Conservation (phyloP, 2,888 invertebrate genomes). For the Ichneumon xanthorius region DNA sequence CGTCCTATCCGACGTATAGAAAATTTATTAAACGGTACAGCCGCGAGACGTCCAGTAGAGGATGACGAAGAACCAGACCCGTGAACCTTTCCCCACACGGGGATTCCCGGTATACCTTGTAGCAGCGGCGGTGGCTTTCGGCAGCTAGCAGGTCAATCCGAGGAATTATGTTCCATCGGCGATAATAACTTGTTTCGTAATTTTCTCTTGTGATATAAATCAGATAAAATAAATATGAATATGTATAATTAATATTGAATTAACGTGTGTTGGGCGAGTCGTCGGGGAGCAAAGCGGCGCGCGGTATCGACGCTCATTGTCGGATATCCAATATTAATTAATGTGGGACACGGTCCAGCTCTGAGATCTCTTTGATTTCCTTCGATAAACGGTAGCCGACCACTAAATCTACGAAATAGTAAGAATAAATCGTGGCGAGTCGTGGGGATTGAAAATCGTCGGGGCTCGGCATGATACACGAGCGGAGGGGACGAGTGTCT, state of each 20-base stretch:
- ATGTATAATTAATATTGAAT: slow-evolving; percentile 49
- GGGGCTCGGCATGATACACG: slow-evolving; percentile 66
- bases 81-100: slow-evolving; percentile 44
- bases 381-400: slow-evolving; percentile 74
- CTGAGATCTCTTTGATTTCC: slow-evolving; percentile 33
- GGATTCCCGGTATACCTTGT: slow-evolving; percentile 24
- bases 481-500: slow-evolving; percentile 50
- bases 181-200: slow-evolving; percentile 71
- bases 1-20: neutral
- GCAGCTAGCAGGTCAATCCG: slow-evolving; percentile 23
- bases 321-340: slow-evolving; percentile 55
- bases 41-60: slow-evolving; percentile 19
- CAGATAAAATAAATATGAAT: slow-evolving; percentile 43
- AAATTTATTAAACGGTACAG: slow-evolving; percentile 36
- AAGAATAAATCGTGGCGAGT: slow-evolving; percentile 76
- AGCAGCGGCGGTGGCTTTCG: neutral
- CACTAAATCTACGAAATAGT: slow-evolving; percentile 78
- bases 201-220: slow-evolving; percentile 8
- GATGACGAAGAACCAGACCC: slow-evolving; percentile 58
- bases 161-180: slow-evolving; percentile 39
- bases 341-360: slow-evolving; percentile 42
- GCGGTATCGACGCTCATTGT: slow-evolving; percentile 19
- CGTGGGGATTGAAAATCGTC: slow-evolving; percentile 65
- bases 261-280: slow-evolving; percentile 12
- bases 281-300: neutral